Conservation (phyloP, 2,113 vertebrate species). For the Galeopterus variegatus region DNA sequence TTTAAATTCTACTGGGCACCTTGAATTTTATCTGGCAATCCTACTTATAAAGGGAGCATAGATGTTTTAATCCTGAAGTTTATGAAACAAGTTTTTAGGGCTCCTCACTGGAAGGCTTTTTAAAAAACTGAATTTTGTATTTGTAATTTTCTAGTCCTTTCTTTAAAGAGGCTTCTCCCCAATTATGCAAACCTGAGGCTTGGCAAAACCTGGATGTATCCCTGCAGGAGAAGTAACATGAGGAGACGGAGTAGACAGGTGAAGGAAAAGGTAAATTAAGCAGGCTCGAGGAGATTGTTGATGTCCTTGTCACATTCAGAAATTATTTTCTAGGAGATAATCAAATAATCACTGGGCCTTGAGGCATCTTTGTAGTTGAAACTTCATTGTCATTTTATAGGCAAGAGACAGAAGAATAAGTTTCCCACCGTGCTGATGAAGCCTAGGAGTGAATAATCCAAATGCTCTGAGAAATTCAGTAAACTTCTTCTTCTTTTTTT, state of each 20-base stretch:
- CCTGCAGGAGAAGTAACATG: not conserved
- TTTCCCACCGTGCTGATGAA: slow-evolving; percentile 4
- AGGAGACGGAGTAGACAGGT: not conserved
- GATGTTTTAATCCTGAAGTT: not conserved
- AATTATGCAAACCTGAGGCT: not conserved
- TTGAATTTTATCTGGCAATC: not conserved
- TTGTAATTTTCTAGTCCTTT: slow-evolving; percentile 7
- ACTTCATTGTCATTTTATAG: not conserved
- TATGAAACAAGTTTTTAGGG: slow-evolving; percentile 7
- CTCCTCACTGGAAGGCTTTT: slow-evolving; percentile 10
- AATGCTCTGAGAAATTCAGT: slow-evolving; percentile 18
- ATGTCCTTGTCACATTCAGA: slow-evolving; percentile 31
- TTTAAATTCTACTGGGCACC: slow-evolving; percentile 2
- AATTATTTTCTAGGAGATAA: slow-evolving; percentile 72
- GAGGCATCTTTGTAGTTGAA: slow-evolving; percentile 59
- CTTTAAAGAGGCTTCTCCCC: not conserved
- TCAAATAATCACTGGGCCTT: slow-evolving; percentile 61
- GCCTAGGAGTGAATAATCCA: not conserved
- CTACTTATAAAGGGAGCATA: not conserved
- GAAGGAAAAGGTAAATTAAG: slow-evolving; percentile 11
- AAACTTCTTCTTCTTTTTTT: not conserved
- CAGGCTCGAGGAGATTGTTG: not conserved
- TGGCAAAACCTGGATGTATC: not conserved
- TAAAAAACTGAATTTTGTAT: not conserved
- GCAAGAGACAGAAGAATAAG: not conserved